These are phyloP conservation scores for Parauchenoglanis ngamensis DNA, from an alignment of 2,797 vertebrate genomes.

Conservation along the genomic window DNA sequence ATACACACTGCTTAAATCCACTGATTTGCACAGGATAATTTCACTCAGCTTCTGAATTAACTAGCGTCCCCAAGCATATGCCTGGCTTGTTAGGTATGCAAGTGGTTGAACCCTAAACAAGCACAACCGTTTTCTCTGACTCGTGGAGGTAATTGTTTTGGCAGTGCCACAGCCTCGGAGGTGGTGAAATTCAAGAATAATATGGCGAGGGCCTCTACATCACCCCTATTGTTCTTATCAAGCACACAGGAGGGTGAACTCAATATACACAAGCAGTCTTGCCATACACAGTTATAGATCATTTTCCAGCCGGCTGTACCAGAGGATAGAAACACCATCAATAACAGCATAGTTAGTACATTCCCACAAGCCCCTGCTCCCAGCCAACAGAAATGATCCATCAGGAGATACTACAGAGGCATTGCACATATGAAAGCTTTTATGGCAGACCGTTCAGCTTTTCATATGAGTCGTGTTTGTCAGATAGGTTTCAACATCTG, in stretches of 20 bases:
- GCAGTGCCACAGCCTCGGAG: conserved; percentile 34
- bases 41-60: conserved; percentile 39
- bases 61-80: conserved; percentile 34
- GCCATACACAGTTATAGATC: conserved; percentile 48
- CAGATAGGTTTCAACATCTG: conserved; percentile 31
- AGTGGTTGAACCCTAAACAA: conserved; percentile 32
- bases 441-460: conserved; percentile 10
- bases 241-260: conserved; percentile 26
- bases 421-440: neutral
- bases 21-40: conserved; percentile 30
- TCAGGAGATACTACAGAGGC: conserved; percentile 23
- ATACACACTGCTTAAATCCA: conserved; percentile 10
- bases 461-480: conserved; percentile 7
- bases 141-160: conserved; percentile 44
- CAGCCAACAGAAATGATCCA: conserved; percentile 31
- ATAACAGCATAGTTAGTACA: conserved; percentile 43
- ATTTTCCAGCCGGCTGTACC: conserved; percentile 49
- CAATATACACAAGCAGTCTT: conserved; percentile 31
- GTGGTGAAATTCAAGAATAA: conserved; percentile 45
- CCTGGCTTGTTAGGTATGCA: conserved; percentile 40
- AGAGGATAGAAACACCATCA: conserved; percentile 48
- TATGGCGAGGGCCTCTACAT: conserved; percentile 25
- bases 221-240: conserved; percentile 45
- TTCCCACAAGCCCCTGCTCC: conserved; percentile 33
- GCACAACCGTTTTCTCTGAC: conserved; percentile 38